Evolutionary conservation across 2,797 vertebrate species (phyloP).

Genomic region (Alfaro cultratus): DNA sequence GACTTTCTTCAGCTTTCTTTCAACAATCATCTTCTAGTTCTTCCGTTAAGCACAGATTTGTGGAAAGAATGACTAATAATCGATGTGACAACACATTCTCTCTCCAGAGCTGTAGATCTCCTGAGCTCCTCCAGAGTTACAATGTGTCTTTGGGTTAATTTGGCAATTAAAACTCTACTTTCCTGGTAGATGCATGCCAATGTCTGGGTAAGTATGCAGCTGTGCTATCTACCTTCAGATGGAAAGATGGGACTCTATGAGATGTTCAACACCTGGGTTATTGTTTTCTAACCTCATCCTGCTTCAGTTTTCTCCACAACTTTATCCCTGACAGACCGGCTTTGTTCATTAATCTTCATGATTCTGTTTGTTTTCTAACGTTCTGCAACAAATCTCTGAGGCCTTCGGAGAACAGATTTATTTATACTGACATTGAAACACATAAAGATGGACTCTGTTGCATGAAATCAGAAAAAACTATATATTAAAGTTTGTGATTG

Average conservation of each 20-base stretch:
- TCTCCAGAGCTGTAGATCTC: neutral
- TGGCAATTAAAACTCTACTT: neutral
- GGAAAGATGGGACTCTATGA: neutral
- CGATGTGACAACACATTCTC: neutral
- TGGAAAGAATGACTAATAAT: neutral
- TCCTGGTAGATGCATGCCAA: too few relatives aligned
- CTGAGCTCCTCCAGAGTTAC: neutral
- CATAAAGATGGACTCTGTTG: neutral
- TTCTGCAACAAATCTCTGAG: neutral
- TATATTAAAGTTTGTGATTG: neutral
- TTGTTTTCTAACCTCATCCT: neutral
- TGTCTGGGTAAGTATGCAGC: neutral
- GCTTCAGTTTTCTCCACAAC: neutral
- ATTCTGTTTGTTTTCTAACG: neutral
- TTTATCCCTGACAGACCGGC: neutral
- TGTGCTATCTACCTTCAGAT: neutral
- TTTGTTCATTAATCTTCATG: neutral
- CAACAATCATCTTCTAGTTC: neutral
- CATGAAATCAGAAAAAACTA: neutral
- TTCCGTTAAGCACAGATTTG: neutral
- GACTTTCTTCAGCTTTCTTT: neutral
- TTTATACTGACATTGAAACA: neutral
- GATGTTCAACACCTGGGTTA: neutral
- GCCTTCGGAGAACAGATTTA: neutral
- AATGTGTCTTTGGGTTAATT: neutral